Conservation (phyloP, 2,888 invertebrate genomes). For the Lepidochitona cinerea region DNA sequence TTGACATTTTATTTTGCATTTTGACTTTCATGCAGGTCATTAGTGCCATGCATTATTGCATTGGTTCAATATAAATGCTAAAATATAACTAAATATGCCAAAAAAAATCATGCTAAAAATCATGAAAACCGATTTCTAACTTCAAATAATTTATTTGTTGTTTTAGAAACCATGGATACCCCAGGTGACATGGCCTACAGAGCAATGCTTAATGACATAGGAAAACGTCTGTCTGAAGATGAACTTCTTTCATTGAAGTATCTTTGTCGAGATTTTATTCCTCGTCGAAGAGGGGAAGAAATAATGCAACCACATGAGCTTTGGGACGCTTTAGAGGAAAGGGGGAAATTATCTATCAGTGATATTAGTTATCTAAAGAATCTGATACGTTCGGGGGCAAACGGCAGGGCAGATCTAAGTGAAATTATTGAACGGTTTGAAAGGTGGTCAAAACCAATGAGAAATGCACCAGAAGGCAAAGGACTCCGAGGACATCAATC, state of each 20-base stretch:
- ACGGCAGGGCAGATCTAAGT: conserved; percentile 44
- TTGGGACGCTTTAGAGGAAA: conserved; percentile 47
- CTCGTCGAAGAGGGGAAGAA: conserved; percentile 19
- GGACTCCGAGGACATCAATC: no score
- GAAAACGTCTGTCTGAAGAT: conserved; percentile 28
- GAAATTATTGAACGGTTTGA: background rate
- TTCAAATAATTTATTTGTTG: background rate
- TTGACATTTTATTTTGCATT: no score
- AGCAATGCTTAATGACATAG: conserved; percentile 37
- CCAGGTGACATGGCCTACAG: conserved; percentile 20
- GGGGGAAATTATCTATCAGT: conserved; percentile 32
- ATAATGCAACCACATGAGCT: conserved; percentile 37
- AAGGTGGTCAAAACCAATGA: no score
- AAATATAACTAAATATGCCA: no score
- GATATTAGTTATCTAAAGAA: conserved; percentile 37
- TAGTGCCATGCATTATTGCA: no score
- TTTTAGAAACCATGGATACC: background rate
- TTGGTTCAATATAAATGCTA: no score
- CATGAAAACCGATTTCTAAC: no score
- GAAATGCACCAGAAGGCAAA: no score
- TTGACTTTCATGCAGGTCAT: no score
- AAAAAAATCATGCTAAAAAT: no score
- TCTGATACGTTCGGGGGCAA: conserved; percentile 32
- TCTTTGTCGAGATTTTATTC: conserved; percentile 18
- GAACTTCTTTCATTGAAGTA: conserved; percentile 35